Conservation (phyloP, 2,113 vertebrate species). For the Equus quagga region DNA sequence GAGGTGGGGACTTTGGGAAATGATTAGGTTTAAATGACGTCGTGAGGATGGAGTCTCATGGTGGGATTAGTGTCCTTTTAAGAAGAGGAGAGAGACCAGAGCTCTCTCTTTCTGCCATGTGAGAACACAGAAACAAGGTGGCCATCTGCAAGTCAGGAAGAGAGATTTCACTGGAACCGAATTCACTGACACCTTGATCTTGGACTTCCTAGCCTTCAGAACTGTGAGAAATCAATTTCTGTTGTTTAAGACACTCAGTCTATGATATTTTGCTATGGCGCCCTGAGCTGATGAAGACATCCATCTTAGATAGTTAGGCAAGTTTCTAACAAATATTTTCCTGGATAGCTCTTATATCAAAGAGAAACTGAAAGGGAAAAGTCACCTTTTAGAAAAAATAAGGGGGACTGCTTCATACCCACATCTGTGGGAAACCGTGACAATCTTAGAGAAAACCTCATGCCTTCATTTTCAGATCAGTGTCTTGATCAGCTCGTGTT, state of each 20-base stretch:
- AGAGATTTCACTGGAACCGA: background rate
- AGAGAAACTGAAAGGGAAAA: background rate
- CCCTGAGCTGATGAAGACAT: background rate
- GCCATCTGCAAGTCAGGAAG: background rate
- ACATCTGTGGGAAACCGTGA: background rate
- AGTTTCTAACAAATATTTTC: slow-evolving; percentile 16
- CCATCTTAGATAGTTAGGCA: background rate
- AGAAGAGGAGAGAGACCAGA: background rate
- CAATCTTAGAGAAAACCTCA: slow-evolving; percentile 4
- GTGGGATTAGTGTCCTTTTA: background rate
- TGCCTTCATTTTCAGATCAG: background rate
- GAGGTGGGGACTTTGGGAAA: background rate
- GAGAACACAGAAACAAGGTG: background rate
- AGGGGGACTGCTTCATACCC: background rate
- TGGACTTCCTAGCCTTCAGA: background rate
- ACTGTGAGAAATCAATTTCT: background rate
- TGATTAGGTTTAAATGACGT: background rate
- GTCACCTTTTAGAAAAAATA: background rate
- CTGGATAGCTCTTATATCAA: background rate
- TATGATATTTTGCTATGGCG: background rate
- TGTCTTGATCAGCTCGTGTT: background rate
- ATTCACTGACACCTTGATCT: background rate
- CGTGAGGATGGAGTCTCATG: background rate
- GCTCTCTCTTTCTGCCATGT: background rate
- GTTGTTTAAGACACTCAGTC: background rate